Conservation (phyloP, 2,888 invertebrate species). For the Callyntrura sp. region DNA sequence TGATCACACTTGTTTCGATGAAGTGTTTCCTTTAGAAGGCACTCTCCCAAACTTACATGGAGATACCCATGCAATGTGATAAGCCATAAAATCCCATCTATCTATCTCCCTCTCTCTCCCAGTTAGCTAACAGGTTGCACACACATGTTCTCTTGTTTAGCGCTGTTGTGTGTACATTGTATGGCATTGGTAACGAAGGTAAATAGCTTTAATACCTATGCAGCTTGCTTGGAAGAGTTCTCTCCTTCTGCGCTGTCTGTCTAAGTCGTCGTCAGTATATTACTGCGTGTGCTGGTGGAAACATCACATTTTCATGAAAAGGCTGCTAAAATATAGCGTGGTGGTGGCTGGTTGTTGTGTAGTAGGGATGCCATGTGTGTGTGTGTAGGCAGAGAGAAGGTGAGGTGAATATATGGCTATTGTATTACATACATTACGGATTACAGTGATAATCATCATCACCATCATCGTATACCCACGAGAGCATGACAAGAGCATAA, state of each 20-base stretch:
- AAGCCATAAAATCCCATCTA: conserved; percentile 27
- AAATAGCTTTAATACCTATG: neutral
- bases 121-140: conserved; percentile 35
- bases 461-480: neutral
- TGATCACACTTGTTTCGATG: no score
- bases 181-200: neutral
- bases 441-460: neutral
- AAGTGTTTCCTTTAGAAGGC: no score
- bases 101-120: no score
- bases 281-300: conserved; percentile 33
- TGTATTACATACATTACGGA: neutral
- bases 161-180: neutral
- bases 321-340: neutral
- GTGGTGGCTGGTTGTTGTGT: neutral
- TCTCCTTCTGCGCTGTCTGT: conserved; percentile 20
- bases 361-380: neutral
- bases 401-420: conserved; percentile 5
- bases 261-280: conserved; percentile 22
- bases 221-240: conserved; percentile 45
- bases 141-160: conserved; percentile 23
- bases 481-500: conserved; percentile 1
- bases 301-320: conserved; percentile 29
- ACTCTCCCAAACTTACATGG: neutral
- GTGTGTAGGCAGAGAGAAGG: neutral
- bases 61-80: neutral